Conservation (phyloP, 2,888 invertebrate genomes). For the Hedya salicella region DNA sequence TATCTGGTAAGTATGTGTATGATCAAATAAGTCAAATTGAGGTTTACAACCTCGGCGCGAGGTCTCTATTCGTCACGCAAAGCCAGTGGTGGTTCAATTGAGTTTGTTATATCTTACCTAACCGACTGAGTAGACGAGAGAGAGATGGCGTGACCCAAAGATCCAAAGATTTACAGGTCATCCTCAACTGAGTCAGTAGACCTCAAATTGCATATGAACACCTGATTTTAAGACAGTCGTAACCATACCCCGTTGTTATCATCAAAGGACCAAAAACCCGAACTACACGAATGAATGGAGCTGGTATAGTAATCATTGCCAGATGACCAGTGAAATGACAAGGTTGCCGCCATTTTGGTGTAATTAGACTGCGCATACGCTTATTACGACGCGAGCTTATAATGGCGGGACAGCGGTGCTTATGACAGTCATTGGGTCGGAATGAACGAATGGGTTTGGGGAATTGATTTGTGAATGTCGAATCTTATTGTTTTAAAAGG, state of each 20-base stretch:
- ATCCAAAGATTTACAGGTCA: neutral
- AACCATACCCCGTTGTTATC: slow-evolving; percentile 17
- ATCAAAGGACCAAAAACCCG: slow-evolving; percentile 30
- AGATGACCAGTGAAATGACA: slow-evolving; percentile 67
- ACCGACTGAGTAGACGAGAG: too few relatives aligned
- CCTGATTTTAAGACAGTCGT: slow-evolving; percentile 8
- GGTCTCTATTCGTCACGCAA: too few relatives aligned
- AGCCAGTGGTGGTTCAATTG: too few relatives aligned
- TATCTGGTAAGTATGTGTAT: too few relatives aligned
- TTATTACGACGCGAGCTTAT: slow-evolving; percentile 71
- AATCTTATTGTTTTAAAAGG: slow-evolving; percentile 10
- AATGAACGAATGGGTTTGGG: slow-evolving; percentile 27
- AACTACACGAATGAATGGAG: slow-evolving; percentile 27
- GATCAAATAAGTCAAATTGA: too few relatives aligned
- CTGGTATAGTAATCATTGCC: slow-evolving; percentile 30
- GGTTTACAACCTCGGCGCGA: too few relatives aligned
- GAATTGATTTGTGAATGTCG: slow-evolving; percentile 26
- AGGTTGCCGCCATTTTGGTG: slow-evolving; percentile 69
- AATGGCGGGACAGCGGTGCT: slow-evolving; percentile 28
- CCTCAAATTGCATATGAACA: neutral
- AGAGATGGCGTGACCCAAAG: neutral
- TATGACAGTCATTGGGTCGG: slow-evolving; percentile 21
- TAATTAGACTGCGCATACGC: slow-evolving; percentile 73
- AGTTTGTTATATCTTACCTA: too few relatives aligned
- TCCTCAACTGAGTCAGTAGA: neutral